Percentiles rank a stretch among this genome's conserved stretches.
Conservation (phyloP, 2,888 invertebrate species). For the Ormyrus rosae region DNA sequence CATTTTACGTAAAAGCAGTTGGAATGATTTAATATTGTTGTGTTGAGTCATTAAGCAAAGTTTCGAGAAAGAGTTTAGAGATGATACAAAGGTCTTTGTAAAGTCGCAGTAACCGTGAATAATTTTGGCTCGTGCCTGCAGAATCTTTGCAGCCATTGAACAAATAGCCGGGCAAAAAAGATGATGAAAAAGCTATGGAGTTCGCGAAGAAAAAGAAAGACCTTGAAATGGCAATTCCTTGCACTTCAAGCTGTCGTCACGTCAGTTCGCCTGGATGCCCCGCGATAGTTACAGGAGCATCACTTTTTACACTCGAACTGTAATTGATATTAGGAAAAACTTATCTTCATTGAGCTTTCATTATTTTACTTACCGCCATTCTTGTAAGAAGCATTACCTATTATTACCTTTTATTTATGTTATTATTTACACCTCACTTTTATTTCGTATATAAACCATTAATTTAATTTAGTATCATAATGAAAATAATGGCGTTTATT, state of each 20-base stretch:
- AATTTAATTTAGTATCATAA: too few relatives aligned
- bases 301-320: background rate
- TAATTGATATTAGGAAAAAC: background rate
- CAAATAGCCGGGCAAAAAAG: constrained; percentile 58
- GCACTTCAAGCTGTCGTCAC: constrained; percentile 56
- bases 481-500: too few relatives aligned
- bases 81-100: constrained; percentile 32
- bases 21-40: background rate
- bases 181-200: constrained; percentile 49
- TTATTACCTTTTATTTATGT: background rate
- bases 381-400: background rate
- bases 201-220: constrained; percentile 56
- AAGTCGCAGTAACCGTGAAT: constrained; percentile 60
- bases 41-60: too few relatives aligned
- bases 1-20: background rate
- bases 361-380: background rate
- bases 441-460: too few relatives aligned
- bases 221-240: constrained; percentile 67
- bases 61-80: too few relatives aligned
- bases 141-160: constrained; percentile 45
- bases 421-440: background rate
- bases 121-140: constrained; percentile 64
- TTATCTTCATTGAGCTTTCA: background rate
- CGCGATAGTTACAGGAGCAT: background rate
- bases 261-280: background rate